Evolutionary conservation across 2,113 vertebrate genomes (phyloP), one percentile per base, ranked within the genome.

Genomic region (Acrocephalus kingi): DNA sequence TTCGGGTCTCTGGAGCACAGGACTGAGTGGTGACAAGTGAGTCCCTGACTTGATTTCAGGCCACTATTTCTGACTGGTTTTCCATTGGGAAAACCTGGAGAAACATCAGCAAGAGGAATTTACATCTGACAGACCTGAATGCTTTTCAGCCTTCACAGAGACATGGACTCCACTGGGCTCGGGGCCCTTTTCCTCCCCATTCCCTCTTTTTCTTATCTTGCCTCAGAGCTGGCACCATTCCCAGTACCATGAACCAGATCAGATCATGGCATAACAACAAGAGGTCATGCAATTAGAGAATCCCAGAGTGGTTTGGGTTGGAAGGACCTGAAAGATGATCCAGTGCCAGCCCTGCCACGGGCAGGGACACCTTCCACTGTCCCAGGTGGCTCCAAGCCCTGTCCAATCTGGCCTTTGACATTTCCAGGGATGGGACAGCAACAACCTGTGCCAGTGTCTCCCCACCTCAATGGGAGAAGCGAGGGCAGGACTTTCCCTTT

Each of bases 101-200:
- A 18, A 14, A 7, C 5, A 51, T 13, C 74, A 63, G 43, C 4
- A 9, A 37, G 30, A 85, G 52, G 13, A 82, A 14, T 4, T 25
- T 8, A 8, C 15, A 9, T 45, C 11, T 69, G 45, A 31, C 41
- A 69, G 23, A 4, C 45, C 4, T 28, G 35, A 28, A 19, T 37
- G 67, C 21, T 73, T 67, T 62, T 17, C 68, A 69, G 1, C 35
- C 79, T 68, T 39, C 31, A n/a, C 33, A 62, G 24, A 58, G 64
- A 24, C 15, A 11, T 5, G 37, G 48, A 27, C 46, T 54, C 61
- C 9, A 2, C 48, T 2, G 2, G 41, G 21, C 49, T 35, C 0
- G 0, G 25, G 33, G 39, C 7, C 8, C 12, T 30, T 72, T 73
- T 8, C 55, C 14, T 85, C 52, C 39, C 17, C 14, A 13, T 22